phyloP scores from a whole-genome alignment of 2,888 invertebrate genomes.

The Eupeodes luniger region DNA sequence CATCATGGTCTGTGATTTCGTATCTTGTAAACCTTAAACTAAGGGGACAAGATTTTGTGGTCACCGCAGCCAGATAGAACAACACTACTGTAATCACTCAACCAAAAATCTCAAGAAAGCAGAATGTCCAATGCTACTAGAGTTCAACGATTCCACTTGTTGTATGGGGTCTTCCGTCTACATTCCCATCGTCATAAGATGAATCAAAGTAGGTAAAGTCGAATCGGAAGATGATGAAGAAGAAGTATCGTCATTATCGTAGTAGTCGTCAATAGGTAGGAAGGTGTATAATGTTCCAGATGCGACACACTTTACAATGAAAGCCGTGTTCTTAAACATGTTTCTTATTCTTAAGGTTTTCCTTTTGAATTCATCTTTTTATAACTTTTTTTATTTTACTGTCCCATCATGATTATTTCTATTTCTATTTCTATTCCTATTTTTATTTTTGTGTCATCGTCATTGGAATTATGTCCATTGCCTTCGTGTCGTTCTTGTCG shows the following conservation, averaged over 20 bases:
- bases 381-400: slow-evolving; percentile 14
- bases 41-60: slow-evolving; percentile 44
- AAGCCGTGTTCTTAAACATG: slow-evolving; percentile 21
- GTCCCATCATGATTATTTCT: slow-evolving; percentile 9
- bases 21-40: not conserved
- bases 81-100: slow-evolving; percentile 54
- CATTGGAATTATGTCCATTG: slow-evolving; percentile 54
- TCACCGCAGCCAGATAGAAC: slow-evolving; percentile 43
- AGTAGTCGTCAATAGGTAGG: not conserved
- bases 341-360: slow-evolving; percentile 22
- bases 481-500: not conserved
- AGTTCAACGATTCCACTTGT: slow-evolving; percentile 69
- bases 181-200: slow-evolving; percentile 22
- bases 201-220: no score
- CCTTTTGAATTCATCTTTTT: not conserved
- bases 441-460: slow-evolving; percentile 19
- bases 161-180: slow-evolving; percentile 1
- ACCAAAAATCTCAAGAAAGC: slow-evolving; percentile 27
- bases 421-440: not conserved
- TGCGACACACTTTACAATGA: slow-evolving; percentile 56
- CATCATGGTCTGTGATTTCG: slow-evolving; percentile 39
- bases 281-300: slow-evolving; percentile 45
- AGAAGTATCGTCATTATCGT: slow-evolving; percentile 11
- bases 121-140: not conserved
- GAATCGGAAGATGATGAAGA: not conserved